Percentiles rank a stretch among this genome's conserved stretches.
Evolutionary conservation across 2,797 vertebrate species (phyloP).

Genomic region (Nannoperca australis): DNA sequence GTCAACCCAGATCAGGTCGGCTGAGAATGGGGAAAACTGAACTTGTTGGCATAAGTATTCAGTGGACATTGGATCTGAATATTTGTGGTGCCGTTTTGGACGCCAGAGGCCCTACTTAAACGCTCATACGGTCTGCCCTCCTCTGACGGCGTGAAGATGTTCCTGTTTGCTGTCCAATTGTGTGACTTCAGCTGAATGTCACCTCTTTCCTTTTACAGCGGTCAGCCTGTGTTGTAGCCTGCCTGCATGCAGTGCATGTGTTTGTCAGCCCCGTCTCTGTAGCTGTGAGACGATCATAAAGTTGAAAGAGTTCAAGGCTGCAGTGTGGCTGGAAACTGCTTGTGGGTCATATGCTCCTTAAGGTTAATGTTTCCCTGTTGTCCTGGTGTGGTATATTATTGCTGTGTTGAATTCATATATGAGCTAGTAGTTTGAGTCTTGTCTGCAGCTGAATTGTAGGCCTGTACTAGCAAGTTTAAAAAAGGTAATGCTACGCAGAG

Average conservation of each 20-base stretch:
- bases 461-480: background rate
- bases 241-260: background rate
- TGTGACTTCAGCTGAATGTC: conserved; percentile 13
- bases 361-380: background rate
- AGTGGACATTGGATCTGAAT: background rate
- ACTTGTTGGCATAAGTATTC: background rate
- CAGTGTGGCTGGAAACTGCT: background rate
- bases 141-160: background rate
- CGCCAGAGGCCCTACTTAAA: background rate
- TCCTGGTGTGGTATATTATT: background rate
- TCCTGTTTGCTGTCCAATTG: conserved; percentile 14
- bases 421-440: background rate
- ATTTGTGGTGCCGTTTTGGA: background rate
- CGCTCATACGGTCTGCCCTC: background rate
- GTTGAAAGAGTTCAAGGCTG: background rate
- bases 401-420: background rate
- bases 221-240: background rate
- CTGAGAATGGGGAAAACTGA: background rate
- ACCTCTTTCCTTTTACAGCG: background rate
- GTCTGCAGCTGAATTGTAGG: background rate
- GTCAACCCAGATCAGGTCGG: background rate
- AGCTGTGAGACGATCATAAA: background rate
- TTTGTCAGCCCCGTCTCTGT: background rate
- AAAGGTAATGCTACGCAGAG: background rate
- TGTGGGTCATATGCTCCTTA: background rate